Conservation (phyloP, 2,888 invertebrate species). For the Disparrhopalites patrizii region DNA sequence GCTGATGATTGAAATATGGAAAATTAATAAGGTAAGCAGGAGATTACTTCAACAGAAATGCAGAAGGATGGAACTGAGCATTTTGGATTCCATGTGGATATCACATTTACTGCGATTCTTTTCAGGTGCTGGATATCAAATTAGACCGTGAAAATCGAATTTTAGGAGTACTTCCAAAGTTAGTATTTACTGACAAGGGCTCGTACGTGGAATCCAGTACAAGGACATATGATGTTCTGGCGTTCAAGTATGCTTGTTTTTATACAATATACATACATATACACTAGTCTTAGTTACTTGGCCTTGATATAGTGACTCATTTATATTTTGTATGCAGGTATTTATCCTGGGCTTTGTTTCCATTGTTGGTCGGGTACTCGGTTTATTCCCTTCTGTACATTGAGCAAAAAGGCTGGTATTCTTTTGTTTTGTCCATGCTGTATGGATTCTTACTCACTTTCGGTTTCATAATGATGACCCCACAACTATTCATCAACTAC, state of each 20-base stretch:
- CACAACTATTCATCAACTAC: slow-evolving; percentile 98
- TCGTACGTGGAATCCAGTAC: slow-evolving; percentile 94
- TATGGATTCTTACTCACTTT: slow-evolving; percentile 98
- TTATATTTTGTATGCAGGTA: slow-evolving; percentile 62
- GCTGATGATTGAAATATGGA: slow-evolving; percentile 96
- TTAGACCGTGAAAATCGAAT: slow-evolving; percentile 68
- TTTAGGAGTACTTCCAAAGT: slow-evolving; percentile 73
- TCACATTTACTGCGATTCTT: slow-evolving; percentile 21
- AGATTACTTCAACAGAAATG: too few species aligned
- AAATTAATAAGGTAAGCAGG: slow-evolving; percentile 80
- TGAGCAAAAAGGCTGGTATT: slow-evolving; percentile 99
- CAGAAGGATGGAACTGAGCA: not conserved
- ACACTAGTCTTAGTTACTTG: not conserved
- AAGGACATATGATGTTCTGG: slow-evolving; percentile 86
- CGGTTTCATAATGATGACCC: slow-evolving; percentile 99
- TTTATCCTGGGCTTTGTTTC: slow-evolving; percentile 92
- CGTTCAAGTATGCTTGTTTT: slow-evolving; percentile 62
- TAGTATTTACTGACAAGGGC: slow-evolving; percentile 86
- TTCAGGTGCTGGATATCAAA: slow-evolving; percentile 71
- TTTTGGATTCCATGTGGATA: not conserved
- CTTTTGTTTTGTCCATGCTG: slow-evolving; percentile 90
- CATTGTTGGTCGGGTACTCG: slow-evolving; percentile 87
- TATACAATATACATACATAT: too few species aligned
- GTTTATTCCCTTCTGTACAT: slow-evolving; percentile 80
- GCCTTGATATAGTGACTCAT: too few species aligned